Conservation (phyloP, 1,140 invertebrate species). For the Zaprionus camerounensis region DNA sequence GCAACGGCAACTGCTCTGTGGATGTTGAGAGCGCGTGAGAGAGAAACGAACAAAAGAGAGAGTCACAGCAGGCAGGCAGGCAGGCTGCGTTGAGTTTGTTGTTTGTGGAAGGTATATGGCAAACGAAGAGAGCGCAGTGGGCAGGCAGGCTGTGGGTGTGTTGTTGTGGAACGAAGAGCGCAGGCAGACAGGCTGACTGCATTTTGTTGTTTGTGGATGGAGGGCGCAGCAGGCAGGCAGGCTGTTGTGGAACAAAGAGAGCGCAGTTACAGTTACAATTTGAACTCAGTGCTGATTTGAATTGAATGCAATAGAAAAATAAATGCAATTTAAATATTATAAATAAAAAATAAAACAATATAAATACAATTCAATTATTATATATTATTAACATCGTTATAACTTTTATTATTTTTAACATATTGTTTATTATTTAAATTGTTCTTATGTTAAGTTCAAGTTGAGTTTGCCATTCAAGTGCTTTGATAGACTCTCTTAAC, state of each 20-base stretch:
- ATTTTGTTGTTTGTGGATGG: conserved; percentile 45
- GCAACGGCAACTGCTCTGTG: conserved; percentile 30
- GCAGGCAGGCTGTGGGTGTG: neutral
- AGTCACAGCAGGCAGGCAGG: too few species aligned
- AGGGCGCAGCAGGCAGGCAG: neutral
- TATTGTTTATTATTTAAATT: neutral
- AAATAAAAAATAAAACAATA: too few species aligned
- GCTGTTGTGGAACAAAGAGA: neutral
- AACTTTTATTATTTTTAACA: neutral
- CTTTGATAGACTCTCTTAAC: neutral
- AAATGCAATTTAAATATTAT: neutral
- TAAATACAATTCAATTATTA: neutral
- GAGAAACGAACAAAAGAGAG: neutral
- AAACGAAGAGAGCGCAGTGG: neutral
- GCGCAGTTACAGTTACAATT: conserved; percentile 3
- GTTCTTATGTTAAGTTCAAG: neutral
- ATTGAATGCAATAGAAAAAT: neutral
- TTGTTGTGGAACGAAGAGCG: too few species aligned
- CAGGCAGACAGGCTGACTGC: neutral
- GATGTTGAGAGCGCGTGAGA: conserved; percentile 27
- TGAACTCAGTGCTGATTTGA: neutral
- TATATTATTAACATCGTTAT: too few species aligned
- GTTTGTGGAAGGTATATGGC: conserved; percentile 37
- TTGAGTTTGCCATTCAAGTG: neutral
- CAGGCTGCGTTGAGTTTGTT: neutral